These are phyloP conservation scores for Cerastoderma edule DNA, from an alignment of 2,888 invertebrate genomes.

Conservation along the genomic window DNA sequence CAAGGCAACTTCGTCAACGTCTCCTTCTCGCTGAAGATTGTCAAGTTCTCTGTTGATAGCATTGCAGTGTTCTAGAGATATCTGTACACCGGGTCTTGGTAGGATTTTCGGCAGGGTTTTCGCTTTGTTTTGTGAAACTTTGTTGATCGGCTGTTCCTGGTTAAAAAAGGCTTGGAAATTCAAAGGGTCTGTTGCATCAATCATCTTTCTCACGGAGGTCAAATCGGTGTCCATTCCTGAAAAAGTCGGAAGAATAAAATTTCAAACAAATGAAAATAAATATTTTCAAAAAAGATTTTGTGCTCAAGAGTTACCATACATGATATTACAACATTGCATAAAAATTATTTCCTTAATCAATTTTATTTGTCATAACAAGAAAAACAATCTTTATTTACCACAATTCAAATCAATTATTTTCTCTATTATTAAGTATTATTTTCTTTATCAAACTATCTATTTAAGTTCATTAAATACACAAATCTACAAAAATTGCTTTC, in stretches of 20 bases:
- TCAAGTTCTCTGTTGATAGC: conserved; percentile 59
- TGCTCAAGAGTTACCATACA: too few relatives aligned
- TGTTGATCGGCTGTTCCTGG: conserved; percentile 41
- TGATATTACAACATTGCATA: too few relatives aligned
- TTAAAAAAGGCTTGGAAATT: conserved; percentile 88
- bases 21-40: conserved; percentile 59
- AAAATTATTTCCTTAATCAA: too few relatives aligned
- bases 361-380: too few relatives aligned
- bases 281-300: too few relatives aligned
- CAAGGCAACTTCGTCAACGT: conserved; percentile 58
- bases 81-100: conserved; percentile 53
- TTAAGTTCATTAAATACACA: too few relatives aligned
- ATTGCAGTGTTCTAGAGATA: conserved; percentile 54
- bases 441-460: too few relatives aligned
- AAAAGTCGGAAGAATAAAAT: conserved; percentile 8
- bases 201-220: conserved; percentile 90
- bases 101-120: conserved; percentile 39
- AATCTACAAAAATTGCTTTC: too few relatives aligned
- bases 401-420: too few relatives aligned
- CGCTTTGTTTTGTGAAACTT: conserved; percentile 9
- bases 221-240: conserved; percentile 85
- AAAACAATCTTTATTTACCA: too few relatives aligned
- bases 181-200: conserved; percentile 89
- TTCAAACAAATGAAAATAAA: not conserved
- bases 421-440: too few relatives aligned